A percentile compares a stretch with the other conserved stretches of the same genome.
phyloP scores from a whole-genome alignment of 2,113 vertebrate species.

The Cnemophilus loriae region DNA sequence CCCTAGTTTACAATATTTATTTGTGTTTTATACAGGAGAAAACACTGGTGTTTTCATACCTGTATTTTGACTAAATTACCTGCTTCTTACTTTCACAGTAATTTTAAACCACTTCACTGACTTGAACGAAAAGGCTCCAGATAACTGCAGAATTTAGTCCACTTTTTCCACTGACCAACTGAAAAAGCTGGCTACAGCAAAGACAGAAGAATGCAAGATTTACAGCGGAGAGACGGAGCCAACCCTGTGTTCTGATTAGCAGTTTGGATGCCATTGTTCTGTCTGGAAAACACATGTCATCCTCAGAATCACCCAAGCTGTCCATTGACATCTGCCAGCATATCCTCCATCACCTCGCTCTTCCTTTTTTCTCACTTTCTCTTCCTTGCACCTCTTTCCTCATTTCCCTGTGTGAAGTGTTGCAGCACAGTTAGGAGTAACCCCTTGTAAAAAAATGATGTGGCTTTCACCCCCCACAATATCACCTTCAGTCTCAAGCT shows the following conservation, averaged over 20 bases:
- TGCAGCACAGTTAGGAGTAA: neutral
- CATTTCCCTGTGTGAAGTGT: neutral
- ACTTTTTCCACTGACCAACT: neutral
- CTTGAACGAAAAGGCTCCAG: neutral
- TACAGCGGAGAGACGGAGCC: neutral
- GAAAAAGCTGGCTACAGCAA: neutral
- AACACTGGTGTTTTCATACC: accelerated
- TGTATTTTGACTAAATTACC: neutral
- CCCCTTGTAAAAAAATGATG: neutral
- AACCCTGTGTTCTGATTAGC: conserved; percentile 50
- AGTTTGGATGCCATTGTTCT: conserved; percentile 63
- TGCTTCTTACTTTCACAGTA: neutral
- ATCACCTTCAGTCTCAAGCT: neutral
- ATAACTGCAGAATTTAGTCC: neutral
- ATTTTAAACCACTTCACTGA: neutral
- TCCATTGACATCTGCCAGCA: conserved; percentile 53
- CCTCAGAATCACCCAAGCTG: conserved; percentile 57
- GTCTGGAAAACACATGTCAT: conserved; percentile 65
- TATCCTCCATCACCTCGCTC: conserved; percentile 3
- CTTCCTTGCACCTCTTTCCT: neutral
- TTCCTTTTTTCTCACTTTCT: neutral
- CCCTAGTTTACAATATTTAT: neutral
- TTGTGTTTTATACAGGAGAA: neutral
- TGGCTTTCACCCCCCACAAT: neutral
- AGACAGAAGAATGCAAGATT: conserved; percentile 40